Conservation (phyloP, 2,113 vertebrate genomes). For the Raja brachyura region DNA sequence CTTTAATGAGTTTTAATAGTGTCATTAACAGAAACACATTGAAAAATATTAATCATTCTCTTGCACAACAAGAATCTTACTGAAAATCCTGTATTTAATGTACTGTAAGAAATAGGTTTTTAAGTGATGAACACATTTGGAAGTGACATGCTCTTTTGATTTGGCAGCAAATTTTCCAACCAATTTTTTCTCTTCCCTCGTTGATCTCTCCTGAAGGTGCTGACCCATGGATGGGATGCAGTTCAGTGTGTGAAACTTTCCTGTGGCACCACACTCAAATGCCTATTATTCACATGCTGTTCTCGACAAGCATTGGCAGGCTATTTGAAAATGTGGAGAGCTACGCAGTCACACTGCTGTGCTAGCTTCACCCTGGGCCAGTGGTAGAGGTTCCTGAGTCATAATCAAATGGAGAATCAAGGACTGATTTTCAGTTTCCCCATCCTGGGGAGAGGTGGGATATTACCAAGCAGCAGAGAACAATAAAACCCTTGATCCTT, state of each 20-base stretch:
- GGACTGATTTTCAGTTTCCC: background rate
- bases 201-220: background rate
- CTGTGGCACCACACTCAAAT: background rate
- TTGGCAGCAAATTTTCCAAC: background rate
- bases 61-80: constrained; percentile 4
- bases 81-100: constrained; percentile 6
- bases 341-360: background rate
- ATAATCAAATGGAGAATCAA: background rate
- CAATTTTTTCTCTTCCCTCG: background rate
- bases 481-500: background rate
- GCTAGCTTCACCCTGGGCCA: no score
- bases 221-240: background rate
- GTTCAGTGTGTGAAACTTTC: background rate
- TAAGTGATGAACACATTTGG: constrained; percentile 9
- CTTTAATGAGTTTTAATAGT: constrained; percentile 32
- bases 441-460: background rate
- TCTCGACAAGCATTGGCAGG: background rate
- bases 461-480: background rate
- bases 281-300: background rate
- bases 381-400: no score
- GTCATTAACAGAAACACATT: constrained; percentile 23
- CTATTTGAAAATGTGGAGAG: background rate
- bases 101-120: background rate
- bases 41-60: constrained; percentile 26
- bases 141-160: background rate